Evolutionary conservation across 2,113 vertebrate genomes (phyloP), one percentile per base, ranked within the genome.

Genomic region (Oophaga pumilio): DNA sequence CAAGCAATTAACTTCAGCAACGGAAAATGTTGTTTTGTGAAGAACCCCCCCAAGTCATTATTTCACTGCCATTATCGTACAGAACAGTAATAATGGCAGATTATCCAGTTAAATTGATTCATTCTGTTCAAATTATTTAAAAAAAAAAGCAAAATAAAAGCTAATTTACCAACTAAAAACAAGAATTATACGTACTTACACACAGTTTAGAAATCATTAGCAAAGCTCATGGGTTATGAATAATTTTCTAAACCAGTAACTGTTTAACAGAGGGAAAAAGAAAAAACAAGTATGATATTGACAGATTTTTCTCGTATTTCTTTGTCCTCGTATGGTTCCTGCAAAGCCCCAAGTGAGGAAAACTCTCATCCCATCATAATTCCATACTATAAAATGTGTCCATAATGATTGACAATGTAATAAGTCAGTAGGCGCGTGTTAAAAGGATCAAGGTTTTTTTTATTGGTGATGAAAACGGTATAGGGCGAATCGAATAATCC

Each of bases 81-180:
- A 82, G 33, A 82, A 50, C 80, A 82, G 20, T 24, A 82, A 64
- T 62, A 82, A 64, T 64, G 17, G 8, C 79, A 64, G 60, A 82
- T 82, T 64, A 64, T 66, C 56, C 80, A 22, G 60, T 82, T 82
- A 82, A 62, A 66, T 64, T 50, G 80, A 66, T 66, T 82, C 60
- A 82, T 82, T 82, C 59, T 50, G 22, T 82, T 82, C 43, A 82
- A 64, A 60, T 66, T 82, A 82, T 82, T 49, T 9, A 33, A 43
- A 50, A 62, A 50, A 24, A 33, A 59, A 79, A 33, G 12, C 59
- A 64, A 82, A 82, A 64, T 60, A 7, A 43, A 59, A 82, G 80
- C 12, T 33, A 82, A 82, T 82, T 62, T 82, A 24, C 13, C 13
- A 62, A 6, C 80, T 79, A 66, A 82, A 80, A 64, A 50, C 80